Conservation (phyloP, 2,113 vertebrate genomes). For the Pituophis catenifer region DNA sequence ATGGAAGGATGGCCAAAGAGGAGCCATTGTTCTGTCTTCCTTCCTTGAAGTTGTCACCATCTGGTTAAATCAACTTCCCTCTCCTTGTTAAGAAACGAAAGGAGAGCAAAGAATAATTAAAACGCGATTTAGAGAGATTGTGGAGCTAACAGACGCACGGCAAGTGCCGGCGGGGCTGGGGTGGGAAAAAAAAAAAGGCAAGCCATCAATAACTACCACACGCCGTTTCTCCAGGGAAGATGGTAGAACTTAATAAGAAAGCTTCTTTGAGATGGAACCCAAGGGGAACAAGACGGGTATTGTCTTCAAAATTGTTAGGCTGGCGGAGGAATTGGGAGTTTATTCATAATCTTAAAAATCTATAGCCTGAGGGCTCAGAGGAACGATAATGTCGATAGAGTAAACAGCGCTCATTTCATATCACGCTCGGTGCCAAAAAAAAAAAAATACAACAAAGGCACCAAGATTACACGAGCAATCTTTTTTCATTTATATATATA, state of each 20-base stretch:
- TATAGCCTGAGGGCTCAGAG: background rate
- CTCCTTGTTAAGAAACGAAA: constrained; percentile 2
- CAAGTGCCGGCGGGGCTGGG: constrained; percentile 19
- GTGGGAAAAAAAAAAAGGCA: too few species aligned
- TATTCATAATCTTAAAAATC: constrained; percentile 10
- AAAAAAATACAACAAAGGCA: background rate
- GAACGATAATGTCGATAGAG: background rate
- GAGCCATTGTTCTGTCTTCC: background rate
- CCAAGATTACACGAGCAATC: background rate
- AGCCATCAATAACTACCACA: constrained; percentile 23
- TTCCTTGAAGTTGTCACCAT: constrained; percentile 17
- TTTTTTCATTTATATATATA: background rate
- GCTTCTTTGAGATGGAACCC: background rate
- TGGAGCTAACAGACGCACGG: constrained; percentile 22
- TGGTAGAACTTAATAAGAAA: constrained; percentile 5
- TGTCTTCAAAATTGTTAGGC: constrained; percentile 34
- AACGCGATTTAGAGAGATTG: constrained; percentile 35
- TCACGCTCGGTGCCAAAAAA: background rate
- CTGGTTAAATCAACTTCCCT: constrained; percentile 9
- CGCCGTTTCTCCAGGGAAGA: constrained; percentile 4
- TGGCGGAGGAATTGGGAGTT: background rate
- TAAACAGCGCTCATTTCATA: background rate
- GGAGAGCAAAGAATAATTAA: constrained; percentile 25
- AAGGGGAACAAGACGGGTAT: constrained; percentile 16
- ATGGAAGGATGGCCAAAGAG: background rate